Base-by-base conservation (phyloP, 2,113 vertebrate genomes). In the Xiphophorus hellerii region DNA sequence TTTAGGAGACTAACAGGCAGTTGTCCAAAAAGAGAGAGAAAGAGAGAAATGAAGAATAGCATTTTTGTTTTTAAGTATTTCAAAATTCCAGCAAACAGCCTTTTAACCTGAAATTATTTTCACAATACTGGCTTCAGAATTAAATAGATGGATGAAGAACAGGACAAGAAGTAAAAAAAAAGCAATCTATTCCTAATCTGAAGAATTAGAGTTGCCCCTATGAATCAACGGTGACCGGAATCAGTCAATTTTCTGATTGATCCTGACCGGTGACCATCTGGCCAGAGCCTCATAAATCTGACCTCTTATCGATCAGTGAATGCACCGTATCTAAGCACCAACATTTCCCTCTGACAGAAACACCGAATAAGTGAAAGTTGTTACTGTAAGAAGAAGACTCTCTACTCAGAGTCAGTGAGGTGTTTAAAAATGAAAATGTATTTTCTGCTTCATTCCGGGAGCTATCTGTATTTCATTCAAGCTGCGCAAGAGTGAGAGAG, bases 1-100 rank as follows among this genome's bases (percentile, higher is more conserved):
- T 93, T 98, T 99, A 87, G 97, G 97, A 92, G 96, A 98, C 97
- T 99, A 86, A 74, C 80, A 93, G 90, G 72, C 84, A 84, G 87
- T 72, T 29, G 69, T 84, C 90, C 65, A 94, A 69, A 83, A 83
- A 90, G 80, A 82, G 84, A 71, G 35, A 37, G 35, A 37, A 2
- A 37, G 2, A 4, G 68, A 61, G 58, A 35, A 61, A 74, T 64
- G 35, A 82, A 75, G 63, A 86, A 66, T 79, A 66, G 69, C 77
- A 81, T 76, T 42, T 42, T 42, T 15, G 1, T 42, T 42, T 42
- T 42, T 42, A 42, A 42, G 12, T 3, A 15, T 3, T 42, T 42
- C 39, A 42, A 42, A 42, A 42, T 42, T 42, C 13, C 39, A 42
- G 12, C 39, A 14, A 42, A 42, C 12, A 42, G 39, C 13, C 11